Conservation (phyloP, 2,888 invertebrate species). For the Caprella mutica region DNA sequence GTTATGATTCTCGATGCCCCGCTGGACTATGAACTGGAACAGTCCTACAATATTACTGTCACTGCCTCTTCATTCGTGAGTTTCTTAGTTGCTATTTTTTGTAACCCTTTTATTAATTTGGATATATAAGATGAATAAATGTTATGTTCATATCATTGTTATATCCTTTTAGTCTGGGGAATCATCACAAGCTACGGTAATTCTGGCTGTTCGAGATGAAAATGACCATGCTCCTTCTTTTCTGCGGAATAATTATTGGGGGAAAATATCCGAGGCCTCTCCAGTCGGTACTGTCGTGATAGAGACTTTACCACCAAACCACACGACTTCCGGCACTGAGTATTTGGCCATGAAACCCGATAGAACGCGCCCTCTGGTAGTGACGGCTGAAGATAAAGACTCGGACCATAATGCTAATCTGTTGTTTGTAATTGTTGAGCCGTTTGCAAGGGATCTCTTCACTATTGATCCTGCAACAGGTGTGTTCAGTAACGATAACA, state of each 20-base stretch:
- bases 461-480: constrained; percentile 71
- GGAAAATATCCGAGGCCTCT: constrained; percentile 62
- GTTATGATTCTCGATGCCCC: constrained; percentile 51
- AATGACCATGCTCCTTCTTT: constrained; percentile 76
- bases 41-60: constrained; percentile 70
- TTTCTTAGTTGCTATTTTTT: too few species aligned
- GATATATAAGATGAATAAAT: too few species aligned
- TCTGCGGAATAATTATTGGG: constrained; percentile 53
- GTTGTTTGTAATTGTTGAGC: constrained; percentile 71
- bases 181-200: constrained; percentile 55
- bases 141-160: too few species aligned
- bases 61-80: constrained; percentile 75
- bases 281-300: constrained; percentile 57
- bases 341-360: constrained; percentile 51
- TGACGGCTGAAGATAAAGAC: constrained; percentile 73
- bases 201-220: constrained; percentile 73
- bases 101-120: too few species aligned
- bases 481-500: too few species aligned
- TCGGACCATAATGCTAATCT: constrained; percentile 73
- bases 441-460: constrained; percentile 63
- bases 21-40: constrained; percentile 67
- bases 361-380: constrained; percentile 61
- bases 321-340: background rate
- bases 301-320: constrained; percentile 3
- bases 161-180: constrained; percentile 57